Evolutionary conservation across 1,140 invertebrate genomes (phyloP), one percentile per base, ranked within the genome.

Genomic region (Aphaenogaster ashmeadi): DNA sequence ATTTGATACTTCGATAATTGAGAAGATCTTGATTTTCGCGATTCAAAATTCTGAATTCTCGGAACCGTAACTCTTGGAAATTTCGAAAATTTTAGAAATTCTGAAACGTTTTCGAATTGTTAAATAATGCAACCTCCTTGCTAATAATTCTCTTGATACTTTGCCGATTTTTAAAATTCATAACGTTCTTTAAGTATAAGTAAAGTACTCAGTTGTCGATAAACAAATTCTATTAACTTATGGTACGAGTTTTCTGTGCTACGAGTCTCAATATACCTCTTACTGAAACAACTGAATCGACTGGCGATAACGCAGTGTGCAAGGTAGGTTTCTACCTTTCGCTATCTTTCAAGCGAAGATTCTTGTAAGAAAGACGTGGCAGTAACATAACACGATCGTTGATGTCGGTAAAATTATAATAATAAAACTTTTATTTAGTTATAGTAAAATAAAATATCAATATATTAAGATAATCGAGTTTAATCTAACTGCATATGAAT

Each of bases 281-380:
- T 38, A 13, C 58, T 41, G n/a, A 38, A 50, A 75, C 18, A 56
- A 60, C 8, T 44, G 56, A 78, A 78, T 60, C 56, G 21, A 9
- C 74, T 33, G 74, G 27, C 21, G 74, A 78, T 78, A 78, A 58
- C 38, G 36, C 21, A 41, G n/a, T 78, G 15, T 8, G 3, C 54
- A 60, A 78, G 1, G 8, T n/a, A 67, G 64, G 5, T 67, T 21
- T 21, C 64, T 67, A 44, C 21, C 3, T 78, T 58, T 62, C 21
- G 13, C 21, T 66, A 8, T 21, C 6, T 47, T 69, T 69, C 21
- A 44, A 44, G 47, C 21, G 9, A 47, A 69, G 41, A 50, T 47
- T 66, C 38, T 67, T 44, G 0, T 47, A 13, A 67, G 27, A 27
- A 3, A 62, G 27, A 36, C 2, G 13, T 41, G 47, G 15, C 13